Base-by-base conservation (phyloP, 1,140 invertebrate species). In the Brachionus koreanus region DNA sequence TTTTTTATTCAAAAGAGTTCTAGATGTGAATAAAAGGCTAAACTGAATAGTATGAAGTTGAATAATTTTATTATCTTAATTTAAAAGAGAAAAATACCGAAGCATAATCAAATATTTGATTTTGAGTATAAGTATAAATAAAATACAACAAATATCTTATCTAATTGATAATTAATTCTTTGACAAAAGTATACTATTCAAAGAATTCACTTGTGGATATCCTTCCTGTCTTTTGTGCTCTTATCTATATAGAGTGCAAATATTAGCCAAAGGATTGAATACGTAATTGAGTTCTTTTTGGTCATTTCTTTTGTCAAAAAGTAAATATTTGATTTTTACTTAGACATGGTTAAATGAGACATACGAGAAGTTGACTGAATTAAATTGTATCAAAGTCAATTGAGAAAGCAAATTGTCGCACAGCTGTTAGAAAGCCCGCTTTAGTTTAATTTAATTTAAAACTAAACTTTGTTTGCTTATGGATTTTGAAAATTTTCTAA, bases 161-260 rank as follows among this genome's bases (percentile, higher is more conserved):
- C 39, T 46, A 74, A 74, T 33, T 74, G 23, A n/a, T 57, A 57
- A 57, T 69, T 37, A 37, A 69, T 69, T 69, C 65, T 16, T 39
- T 39, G 37, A 69, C 65, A 69, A 69, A n/a, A 69, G 37, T 39
- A 74, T 43, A 46, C 39, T 25, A 25, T 43, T 23, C 25, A 25
- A 74, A 74, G 43, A 46, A 74, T 74, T 46, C 69, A 74, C 69
- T 74, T 74, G 69, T 74, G 69, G 1, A 74, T 74, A 46, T 74
- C 69, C 69, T 74, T 74, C 42, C 42, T 74, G 39, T 74, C 42
- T 74, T 43, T 25, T 43, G 49, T 57, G 12, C 37, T 65, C 33
- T 37, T 65, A 33, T 37, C 33, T 65, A n/a, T 19, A 39, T 39
- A 72, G 16, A 37, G 19, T 39, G 16, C 43, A 74, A 74, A 74